These are phyloP conservation scores for Cyprinella venusta DNA, from an alignment of 2,797 vertebrate genomes.

Conservation along the genomic window DNA sequence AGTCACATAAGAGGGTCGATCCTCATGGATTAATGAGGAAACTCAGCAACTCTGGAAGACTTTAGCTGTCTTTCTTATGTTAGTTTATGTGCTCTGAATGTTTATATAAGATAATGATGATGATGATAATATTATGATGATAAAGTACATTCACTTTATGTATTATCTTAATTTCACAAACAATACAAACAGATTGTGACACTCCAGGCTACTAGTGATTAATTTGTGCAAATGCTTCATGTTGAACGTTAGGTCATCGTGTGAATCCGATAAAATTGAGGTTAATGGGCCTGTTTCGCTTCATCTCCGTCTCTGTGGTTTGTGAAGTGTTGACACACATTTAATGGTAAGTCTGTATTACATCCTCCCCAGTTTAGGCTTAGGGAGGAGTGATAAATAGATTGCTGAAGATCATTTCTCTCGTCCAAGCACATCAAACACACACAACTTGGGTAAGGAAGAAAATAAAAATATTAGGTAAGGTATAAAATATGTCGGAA, in stretches of 20 bases:
- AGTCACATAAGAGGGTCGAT: not conserved
- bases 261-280: not conserved
- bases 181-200: not conserved
- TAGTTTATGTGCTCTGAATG: not conserved
- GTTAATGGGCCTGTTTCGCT: not conserved
- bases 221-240: not conserved
- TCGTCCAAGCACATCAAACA: not conserved
- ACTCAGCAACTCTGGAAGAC: conserved; percentile 41
- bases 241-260: not conserved
- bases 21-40: conserved; percentile 40
- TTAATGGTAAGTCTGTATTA: not conserved
- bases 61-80: not conserved
- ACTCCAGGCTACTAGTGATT: not conserved
- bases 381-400: not conserved
- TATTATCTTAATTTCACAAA: not conserved
- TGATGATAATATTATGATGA: not conserved
- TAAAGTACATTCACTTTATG: not conserved
- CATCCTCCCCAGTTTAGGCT: not conserved
- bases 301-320: not conserved
- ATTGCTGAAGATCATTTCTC: not conserved
- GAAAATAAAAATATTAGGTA: not conserved
- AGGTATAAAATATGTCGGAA: not conserved
- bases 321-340: conserved; percentile 12
- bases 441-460: too few relatives aligned
- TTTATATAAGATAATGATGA: not conserved